Conservation (phyloP, 2,113 vertebrate genomes). For the Athene noctua region DNA sequence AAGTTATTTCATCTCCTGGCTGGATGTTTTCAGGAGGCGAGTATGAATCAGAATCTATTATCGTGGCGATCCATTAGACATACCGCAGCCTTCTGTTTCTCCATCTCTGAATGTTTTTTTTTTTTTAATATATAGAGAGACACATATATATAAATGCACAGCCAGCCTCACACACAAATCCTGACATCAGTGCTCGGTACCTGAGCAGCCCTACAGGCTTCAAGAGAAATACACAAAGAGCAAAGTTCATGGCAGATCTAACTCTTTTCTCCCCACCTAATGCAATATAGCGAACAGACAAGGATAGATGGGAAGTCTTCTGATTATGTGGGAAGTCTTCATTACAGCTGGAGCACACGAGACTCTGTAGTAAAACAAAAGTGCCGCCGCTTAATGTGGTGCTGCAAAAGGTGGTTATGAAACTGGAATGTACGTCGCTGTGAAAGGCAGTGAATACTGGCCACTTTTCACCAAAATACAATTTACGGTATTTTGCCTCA, state of each 20-base stretch:
- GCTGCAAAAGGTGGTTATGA: neutral
- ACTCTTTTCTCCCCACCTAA: neutral
- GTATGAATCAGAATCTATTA: neutral
- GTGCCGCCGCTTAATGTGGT: too few species aligned
- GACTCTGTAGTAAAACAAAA: neutral
- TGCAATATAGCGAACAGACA: neutral
- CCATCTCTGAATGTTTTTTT: neutral
- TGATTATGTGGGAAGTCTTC: neutral
- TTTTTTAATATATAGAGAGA: neutral
- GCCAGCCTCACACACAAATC: neutral
- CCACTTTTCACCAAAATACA: neutral
- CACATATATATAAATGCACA: neutral
- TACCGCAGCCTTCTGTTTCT: neutral
- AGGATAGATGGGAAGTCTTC: neutral
- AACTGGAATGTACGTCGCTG: neutral
- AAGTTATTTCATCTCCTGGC: conserved; percentile 14
- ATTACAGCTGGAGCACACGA: rapidly evolving
- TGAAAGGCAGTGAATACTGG: neutral
- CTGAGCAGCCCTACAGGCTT: neutral
- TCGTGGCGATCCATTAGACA: neutral
- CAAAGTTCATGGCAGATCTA: neutral
- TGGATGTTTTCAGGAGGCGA: neutral
- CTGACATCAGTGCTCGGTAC: neutral
- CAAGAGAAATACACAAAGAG: neutral
- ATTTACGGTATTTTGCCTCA: neutral